Conservation (phyloP, 2,113 vertebrate genomes). For the Arothron firmamentum region DNA sequence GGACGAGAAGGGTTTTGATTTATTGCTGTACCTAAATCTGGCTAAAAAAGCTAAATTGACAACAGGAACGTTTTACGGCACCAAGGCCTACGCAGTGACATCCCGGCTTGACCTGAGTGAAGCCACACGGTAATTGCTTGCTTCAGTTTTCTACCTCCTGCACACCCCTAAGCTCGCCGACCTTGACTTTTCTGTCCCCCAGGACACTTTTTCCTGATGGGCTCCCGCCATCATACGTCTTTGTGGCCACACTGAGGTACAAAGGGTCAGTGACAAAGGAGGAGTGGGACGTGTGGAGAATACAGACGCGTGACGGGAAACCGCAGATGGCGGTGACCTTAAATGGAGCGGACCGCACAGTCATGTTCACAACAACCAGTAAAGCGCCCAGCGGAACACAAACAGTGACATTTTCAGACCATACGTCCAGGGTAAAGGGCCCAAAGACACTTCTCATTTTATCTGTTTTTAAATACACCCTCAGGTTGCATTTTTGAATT, state of each 20-base stretch:
- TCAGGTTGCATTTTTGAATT: background rate
- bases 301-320: slow-evolving; percentile 83
- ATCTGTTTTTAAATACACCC: background rate
- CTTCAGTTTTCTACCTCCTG: slow-evolving; percentile 5
- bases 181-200: slow-evolving; percentile 22
- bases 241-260: slow-evolving; percentile 93
- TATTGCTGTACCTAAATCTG: slow-evolving; percentile 87
- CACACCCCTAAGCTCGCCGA: slow-evolving; percentile 4
- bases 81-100: slow-evolving; percentile 90
- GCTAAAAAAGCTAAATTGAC: slow-evolving; percentile 90
- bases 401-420: slow-evolving; percentile 78
- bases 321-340: slow-evolving; percentile 92
- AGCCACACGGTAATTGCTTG: slow-evolving; percentile 80
- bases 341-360: slow-evolving; percentile 80
- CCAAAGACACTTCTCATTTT: background rate
- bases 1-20: slow-evolving; percentile 96
- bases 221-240: slow-evolving; percentile 94
- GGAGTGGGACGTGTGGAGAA: slow-evolving; percentile 94
- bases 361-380: slow-evolving; percentile 90
- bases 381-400: slow-evolving; percentile 79
- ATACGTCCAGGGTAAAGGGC: slow-evolving; percentile 79
- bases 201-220: slow-evolving; percentile 94
- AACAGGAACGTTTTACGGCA: slow-evolving; percentile 79
- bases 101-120: slow-evolving; percentile 84
- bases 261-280: slow-evolving; percentile 82